A percentile compares a stretch with the other conserved stretches of the same genome.
Evolutionary conservation across 92 coral and sea anemone species (phyloP).

Genomic region (Palythoa heliodiscus): DNA sequence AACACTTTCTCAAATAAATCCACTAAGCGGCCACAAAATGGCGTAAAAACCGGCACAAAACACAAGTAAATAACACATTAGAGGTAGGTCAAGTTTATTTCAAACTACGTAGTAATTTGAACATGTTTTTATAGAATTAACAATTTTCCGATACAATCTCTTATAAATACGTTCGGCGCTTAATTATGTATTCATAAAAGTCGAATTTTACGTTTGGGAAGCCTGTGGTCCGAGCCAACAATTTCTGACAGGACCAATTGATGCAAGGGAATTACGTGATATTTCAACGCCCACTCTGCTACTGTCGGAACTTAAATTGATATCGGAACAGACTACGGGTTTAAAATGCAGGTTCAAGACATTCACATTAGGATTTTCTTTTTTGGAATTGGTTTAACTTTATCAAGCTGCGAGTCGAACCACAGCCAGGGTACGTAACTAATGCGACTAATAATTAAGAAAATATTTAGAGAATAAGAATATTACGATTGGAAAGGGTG

Average conservation of each 20-base stretch:
- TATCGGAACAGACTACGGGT: neutral
- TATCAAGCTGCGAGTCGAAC: neutral
- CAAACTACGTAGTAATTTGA: too few species aligned
- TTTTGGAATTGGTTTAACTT: neutral
- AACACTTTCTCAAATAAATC: too few species aligned
- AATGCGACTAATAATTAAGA: neutral
- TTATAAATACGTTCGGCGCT: too few species aligned
- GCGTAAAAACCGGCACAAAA: too few species aligned
- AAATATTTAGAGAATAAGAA: neutral
- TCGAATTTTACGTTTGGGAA: too few species aligned
- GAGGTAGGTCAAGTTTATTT: too few species aligned
- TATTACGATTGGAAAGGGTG: neutral
- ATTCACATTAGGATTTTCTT: neutral
- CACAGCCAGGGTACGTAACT: neutral
- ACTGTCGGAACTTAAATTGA: neutral
- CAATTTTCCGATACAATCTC: too few species aligned
- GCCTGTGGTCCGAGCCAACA: slow-evolving; percentile 35
- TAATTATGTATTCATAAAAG: too few species aligned
- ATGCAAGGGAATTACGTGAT: slow-evolving; percentile 43
- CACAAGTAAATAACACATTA: too few species aligned
- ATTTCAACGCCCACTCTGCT: slow-evolving; percentile 14
- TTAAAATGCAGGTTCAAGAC: slow-evolving; percentile 7
- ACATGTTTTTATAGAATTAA: too few species aligned
- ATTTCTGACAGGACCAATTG: slow-evolving; percentile 38
- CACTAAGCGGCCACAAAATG: too few species aligned